Conservation (phyloP, 2,113 vertebrate genomes). For the Pterocles gutturalis region DNA sequence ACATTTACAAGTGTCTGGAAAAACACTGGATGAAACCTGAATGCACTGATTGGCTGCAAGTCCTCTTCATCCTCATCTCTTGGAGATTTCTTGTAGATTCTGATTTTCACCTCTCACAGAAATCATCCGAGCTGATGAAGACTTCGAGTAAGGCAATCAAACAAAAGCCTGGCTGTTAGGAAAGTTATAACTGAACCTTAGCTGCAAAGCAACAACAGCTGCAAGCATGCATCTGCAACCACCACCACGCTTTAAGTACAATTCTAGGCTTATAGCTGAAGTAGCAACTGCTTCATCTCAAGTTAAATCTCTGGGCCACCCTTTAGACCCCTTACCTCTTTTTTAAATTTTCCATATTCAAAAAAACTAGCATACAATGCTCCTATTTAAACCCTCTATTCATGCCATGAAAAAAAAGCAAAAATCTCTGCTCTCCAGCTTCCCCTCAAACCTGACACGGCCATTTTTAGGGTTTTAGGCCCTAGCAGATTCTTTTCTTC, state of each 20-base stretch:
- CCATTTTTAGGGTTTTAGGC: neutral
- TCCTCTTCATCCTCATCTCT: neutral
- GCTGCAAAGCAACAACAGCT: slow-evolving; percentile 33
- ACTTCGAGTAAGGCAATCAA: slow-evolving; percentile 32
- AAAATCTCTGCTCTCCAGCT: neutral
- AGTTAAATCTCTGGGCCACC: neutral
- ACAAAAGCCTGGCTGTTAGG: neutral
- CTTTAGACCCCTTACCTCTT: neutral
- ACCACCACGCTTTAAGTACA: neutral
- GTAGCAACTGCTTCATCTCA: neutral
- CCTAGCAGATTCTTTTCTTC: neutral
- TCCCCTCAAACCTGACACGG: neutral
- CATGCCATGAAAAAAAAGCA: neutral
- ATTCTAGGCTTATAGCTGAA: neutral
- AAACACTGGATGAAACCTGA: neutral
- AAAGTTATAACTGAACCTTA: neutral
- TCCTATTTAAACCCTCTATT: neutral
- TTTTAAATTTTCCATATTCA: neutral
- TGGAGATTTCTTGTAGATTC: neutral
- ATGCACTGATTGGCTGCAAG: neutral
- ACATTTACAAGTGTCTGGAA: neutral
- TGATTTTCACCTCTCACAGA: neutral
- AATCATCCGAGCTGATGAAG: neutral
- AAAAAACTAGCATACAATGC: neutral
- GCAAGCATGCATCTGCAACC: slow-evolving; percentile 19